These are phyloP conservation scores for Polyploca ridens DNA, from an alignment of 2,888 invertebrate species.

Conservation along the genomic window DNA sequence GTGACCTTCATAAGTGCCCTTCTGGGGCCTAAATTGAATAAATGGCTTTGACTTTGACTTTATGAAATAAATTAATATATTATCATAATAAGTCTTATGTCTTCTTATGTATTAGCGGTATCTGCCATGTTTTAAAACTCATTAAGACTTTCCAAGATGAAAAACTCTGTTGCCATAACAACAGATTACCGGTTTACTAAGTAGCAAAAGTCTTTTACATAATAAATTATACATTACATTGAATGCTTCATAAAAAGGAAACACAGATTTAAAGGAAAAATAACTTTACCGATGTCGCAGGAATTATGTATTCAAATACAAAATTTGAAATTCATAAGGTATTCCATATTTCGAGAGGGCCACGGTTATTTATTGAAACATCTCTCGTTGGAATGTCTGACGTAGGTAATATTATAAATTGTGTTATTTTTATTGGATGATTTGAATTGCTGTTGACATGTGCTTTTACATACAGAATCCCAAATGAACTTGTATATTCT, in stretches of 20 bases:
- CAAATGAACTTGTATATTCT: background rate
- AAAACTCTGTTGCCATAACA: background rate
- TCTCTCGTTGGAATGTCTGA: conserved; percentile 2
- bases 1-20: too few species aligned
- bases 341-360: conserved; percentile 46
- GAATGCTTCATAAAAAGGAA: conserved; percentile 30
- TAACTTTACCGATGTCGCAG: conserved; percentile 52
- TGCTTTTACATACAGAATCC: background rate
- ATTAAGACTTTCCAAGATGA: background rate
- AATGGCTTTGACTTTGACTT: too few species aligned
- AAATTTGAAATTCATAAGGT: conserved; percentile 63
- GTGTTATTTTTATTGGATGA: conserved; percentile 6
- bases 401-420: conserved; percentile 3
- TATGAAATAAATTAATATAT: too few species aligned
- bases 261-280: conserved; percentile 48
- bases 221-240: conserved; percentile 45
- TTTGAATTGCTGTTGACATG: background rate
- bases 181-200: conserved; percentile 21
- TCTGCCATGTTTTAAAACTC: background rate
- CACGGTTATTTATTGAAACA: conserved; percentile 50
- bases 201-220: conserved; percentile 36
- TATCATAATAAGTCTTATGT: too few species aligned
- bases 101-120: too few species aligned
- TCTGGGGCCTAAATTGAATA: too few species aligned
- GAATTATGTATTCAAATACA: conserved; percentile 63